Base-by-base conservation (phyloP, 2,888 invertebrate species). In the Leucophora obtusa region DNA sequence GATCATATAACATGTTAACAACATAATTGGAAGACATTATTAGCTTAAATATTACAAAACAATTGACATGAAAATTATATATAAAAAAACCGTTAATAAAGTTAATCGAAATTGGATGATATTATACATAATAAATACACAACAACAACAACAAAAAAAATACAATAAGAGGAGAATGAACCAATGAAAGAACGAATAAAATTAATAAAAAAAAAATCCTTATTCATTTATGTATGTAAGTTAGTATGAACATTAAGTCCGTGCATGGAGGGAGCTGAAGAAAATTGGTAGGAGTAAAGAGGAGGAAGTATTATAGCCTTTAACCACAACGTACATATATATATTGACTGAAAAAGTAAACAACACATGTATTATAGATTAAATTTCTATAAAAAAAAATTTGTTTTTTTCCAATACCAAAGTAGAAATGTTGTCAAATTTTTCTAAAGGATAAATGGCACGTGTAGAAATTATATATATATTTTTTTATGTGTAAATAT, bases 21-120 rank as follows among this genome's bases (percentile, higher is more conserved):
- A 60, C 43, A 60, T 60, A 60, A 60, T 60, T 60, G 60, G 24
- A 59, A 59, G 11, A 43, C 38, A 59, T 43, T 43, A 60, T 35
- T 33, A 59, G n/a, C 47, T 60, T 24, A 60, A 60, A 43, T 60
- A 60, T 60, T 60, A 60, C n/a, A 60, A 24, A 47, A 21, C 60
- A 43, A 60, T 43, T 47, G 60, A 47, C 60, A 43, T 60, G 47
- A 43, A 60, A 60, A 60, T 60, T 60, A 60, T 35, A 60, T 35
- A 33, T 14, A 21, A 15, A 47, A 60, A 43, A n/a, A 21, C 14
- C 47, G 60, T 43, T 47, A 60, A 60, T 60, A 47, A 60, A 60
- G 21, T 47, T 60, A 47, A 47, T 60, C 43, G 43, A 47, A 47
- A 60, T 14, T 18, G 17, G 11, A 60, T 15, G 18, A 60, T 21